phyloP scores from a whole-genome alignment of 2,888 invertebrate genomes.

The Exocentrus adspersus region DNA sequence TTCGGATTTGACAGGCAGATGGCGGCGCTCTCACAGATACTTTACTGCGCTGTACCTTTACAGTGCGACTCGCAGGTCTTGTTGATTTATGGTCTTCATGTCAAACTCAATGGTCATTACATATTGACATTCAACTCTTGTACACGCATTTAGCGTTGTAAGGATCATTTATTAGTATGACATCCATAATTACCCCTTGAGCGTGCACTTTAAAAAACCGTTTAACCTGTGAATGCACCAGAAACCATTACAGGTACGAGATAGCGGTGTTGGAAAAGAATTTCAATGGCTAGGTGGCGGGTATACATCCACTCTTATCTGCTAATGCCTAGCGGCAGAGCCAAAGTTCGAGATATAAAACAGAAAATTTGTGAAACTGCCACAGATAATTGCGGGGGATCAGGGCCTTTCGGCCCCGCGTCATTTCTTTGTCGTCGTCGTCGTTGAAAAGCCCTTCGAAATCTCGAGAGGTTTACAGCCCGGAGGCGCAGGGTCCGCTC shows the following conservation, averaged over 20 bases:
- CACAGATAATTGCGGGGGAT: slow-evolving; percentile 32
- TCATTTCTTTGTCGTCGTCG: slow-evolving; percentile 15
- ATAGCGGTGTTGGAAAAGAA: neutral
- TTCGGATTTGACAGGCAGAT: too few relatives aligned
- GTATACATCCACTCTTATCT: slow-evolving; percentile 8
- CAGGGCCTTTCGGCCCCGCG: slow-evolving; percentile 16
- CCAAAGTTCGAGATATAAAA: slow-evolving; percentile 19
- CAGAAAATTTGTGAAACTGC: slow-evolving; percentile 37
- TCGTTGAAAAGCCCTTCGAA: slow-evolving; percentile 20
- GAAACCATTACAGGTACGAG: neutral
- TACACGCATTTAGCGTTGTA: too few relatives aligned
- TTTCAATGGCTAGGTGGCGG: neutral
- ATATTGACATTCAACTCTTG: too few relatives aligned
- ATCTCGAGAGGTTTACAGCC: slow-evolving; percentile 10
- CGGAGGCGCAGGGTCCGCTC: slow-evolving; percentile 10
- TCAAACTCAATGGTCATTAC: too few relatives aligned
- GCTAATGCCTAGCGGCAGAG: slow-evolving; percentile 3
- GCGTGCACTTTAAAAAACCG: too few relatives aligned
- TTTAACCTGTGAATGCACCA: too few relatives aligned
- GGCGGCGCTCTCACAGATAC: too few relatives aligned
- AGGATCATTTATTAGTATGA: too few relatives aligned
- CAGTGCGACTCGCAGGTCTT: too few relatives aligned
- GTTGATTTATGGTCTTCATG: too few relatives aligned
- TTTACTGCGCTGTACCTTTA: too few relatives aligned
- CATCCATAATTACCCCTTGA: too few relatives aligned